phyloP scores from a whole-genome alignment of 23 tunicate genomes.

The Phallusia fumigata region DNA sequence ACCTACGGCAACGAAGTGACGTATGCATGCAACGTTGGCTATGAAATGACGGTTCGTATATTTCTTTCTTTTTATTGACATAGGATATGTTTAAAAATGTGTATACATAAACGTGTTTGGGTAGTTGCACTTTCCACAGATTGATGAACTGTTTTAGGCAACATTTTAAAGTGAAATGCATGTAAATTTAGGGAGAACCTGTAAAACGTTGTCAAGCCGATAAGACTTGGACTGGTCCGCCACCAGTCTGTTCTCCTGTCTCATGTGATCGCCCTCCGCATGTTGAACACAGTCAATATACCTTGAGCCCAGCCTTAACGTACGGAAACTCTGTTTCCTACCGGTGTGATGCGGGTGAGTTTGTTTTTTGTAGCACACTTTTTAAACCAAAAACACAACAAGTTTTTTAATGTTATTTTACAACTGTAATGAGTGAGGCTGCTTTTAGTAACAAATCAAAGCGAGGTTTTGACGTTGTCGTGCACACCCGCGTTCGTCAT shows the following conservation, averaged over 20 bases:
- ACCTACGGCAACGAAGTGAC: conserved; percentile 64
- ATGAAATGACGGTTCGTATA: conserved; percentile 63
- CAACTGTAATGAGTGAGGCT: too few relatives aligned
- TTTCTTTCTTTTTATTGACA: background rate
- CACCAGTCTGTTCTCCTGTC: conserved; percentile 55
- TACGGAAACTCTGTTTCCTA: conserved; percentile 33
- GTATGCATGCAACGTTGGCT: conserved; percentile 70
- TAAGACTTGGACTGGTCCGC: conserved; percentile 33
- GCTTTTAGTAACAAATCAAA: too few relatives aligned
- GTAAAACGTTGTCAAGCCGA: background rate
- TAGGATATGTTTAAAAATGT: background rate
- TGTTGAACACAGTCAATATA: conserved; percentile 42
- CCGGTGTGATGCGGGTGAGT: conserved; percentile 35
- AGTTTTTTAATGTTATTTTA: too few relatives aligned
- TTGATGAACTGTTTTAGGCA: too few relatives aligned
- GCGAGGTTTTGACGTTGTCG: too few relatives aligned
- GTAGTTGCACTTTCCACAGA: too few relatives aligned
- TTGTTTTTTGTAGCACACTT: too few relatives aligned
- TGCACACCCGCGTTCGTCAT: too few relatives aligned
- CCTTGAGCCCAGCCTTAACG: background rate
- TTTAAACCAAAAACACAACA: too few relatives aligned
- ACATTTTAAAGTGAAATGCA: too few relatives aligned
- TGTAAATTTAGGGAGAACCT: background rate
- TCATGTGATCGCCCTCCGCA: conserved; percentile 58
- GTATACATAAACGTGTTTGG: too few relatives aligned